Conservation (phyloP, 2,888 invertebrate species). For the Megalurothrips usitatus region DNA sequence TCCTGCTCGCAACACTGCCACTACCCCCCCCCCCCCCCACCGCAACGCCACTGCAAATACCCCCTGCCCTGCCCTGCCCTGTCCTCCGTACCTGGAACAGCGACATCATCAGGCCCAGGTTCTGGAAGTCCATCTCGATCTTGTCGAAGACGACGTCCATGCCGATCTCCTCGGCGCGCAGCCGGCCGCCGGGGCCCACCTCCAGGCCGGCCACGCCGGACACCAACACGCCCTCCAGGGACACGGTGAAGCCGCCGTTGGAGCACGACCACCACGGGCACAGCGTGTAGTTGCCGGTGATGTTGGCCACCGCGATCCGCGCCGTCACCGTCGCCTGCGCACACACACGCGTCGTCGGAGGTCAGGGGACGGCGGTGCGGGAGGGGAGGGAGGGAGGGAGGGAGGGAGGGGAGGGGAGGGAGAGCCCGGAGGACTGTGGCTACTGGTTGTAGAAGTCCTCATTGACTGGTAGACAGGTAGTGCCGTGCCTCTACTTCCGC, state of each 20-base stretch:
- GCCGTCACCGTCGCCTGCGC: conserved; percentile 54
- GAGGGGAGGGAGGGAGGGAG: conserved; percentile 39
- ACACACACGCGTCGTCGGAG: no score
- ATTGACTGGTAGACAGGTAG: no score
- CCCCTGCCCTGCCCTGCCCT: conserved; percentile 43
- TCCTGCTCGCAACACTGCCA: no score
- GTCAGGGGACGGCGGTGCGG: conserved; percentile 59
- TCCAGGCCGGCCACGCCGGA: conserved; percentile 64
- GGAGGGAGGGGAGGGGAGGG: neutral
- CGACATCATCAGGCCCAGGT: conserved; percentile 70
- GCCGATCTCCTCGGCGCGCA: conserved; percentile 70
- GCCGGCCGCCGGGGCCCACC: conserved; percentile 67
- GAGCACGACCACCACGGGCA: conserved; percentile 65
- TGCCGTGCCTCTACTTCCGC: no score
- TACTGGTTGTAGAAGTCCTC: neutral
- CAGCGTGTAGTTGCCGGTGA: conserved; percentile 70
- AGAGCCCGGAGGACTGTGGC: neutral
- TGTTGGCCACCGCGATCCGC: conserved; percentile 64
- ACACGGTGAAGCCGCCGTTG: conserved; percentile 72
- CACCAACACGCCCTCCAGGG: conserved; percentile 65
- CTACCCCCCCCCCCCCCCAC: no score
- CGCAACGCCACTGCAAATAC: conserved; percentile 70
- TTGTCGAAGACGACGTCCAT: conserved; percentile 73
- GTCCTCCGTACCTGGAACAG: conserved; percentile 52
- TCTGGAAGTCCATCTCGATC: conserved; percentile 76